These are phyloP conservation scores for Zaprionus lachaisei DNA, from an alignment of 1,140 invertebrate genomes.

Conservation along the genomic window DNA sequence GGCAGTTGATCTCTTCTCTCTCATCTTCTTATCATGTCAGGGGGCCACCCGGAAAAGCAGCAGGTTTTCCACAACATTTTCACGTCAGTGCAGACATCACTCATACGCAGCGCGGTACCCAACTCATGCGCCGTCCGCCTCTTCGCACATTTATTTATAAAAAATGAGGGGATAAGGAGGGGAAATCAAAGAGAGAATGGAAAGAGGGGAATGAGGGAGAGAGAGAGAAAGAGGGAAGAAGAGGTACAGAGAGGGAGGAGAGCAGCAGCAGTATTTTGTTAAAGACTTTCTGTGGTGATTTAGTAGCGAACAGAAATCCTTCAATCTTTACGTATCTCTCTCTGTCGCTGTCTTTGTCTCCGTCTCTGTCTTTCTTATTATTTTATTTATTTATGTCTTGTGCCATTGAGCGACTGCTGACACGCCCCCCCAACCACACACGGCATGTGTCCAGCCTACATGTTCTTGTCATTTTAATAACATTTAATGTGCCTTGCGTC, in stretches of 20 bases:
- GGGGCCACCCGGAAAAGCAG: conserved; percentile 60
- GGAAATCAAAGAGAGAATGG: conserved; percentile 8
- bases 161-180: background rate
- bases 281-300: conserved; percentile 48
- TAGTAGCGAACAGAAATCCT: conserved; percentile 40
- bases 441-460: conserved; percentile 27
- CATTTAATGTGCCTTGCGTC: conserved; percentile 31
- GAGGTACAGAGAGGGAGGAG: background rate
- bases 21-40: conserved; percentile 18
- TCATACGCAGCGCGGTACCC: conserved; percentile 38
- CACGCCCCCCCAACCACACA: conserved; percentile 45
- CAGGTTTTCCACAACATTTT: conserved; percentile 56
- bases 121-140: conserved; percentile 29
- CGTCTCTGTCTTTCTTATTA: background rate
- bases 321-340: conserved; percentile 22
- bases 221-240: background rate
- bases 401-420: conserved; percentile 73
- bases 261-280: no score
- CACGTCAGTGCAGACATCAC: conserved; percentile 52
- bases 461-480: conserved; percentile 58
- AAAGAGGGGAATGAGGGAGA: background rate
- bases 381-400: conserved; percentile 68
- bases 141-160: conserved; percentile 2
- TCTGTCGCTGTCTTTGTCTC: background rate
- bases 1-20: conserved; percentile 28